phyloP scores from a whole-genome alignment of 2,888 invertebrate genomes.

The Aleiodes leptofemur region DNA sequence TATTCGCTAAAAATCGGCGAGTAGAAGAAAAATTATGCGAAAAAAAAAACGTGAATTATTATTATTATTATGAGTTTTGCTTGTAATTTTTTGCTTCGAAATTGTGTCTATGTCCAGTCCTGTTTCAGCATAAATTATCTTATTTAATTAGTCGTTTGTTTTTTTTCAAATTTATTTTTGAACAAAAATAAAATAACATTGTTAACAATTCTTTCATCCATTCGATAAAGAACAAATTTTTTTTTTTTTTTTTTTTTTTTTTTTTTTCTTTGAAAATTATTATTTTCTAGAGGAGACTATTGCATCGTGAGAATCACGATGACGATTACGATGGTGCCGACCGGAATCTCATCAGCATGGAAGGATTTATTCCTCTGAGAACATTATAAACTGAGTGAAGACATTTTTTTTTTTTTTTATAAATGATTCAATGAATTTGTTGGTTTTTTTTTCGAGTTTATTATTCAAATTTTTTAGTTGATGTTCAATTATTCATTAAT shows the following conservation, averaged over 20 bases:
- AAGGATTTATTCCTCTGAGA: constrained; percentile 73
- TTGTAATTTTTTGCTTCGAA: constrained; percentile 48
- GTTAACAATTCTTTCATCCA: not conserved
- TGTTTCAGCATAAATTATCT: constrained; percentile 46
- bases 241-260: constrained; percentile 26
- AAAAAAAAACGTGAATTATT: not conserved
- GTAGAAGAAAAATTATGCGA: constrained; percentile 8
- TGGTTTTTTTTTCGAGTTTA: not conserved
- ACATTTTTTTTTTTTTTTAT: constrained; percentile 4
- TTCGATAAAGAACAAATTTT: not conserved
- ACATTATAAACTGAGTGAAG: constrained; percentile 57
- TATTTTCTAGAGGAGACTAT: constrained; percentile 65
- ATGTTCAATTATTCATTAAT: no score
- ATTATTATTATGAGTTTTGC: constrained; percentile 46
- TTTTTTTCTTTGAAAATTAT: constrained; percentile 29
- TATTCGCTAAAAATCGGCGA: constrained; percentile 21
- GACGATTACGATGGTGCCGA: constrained; percentile 66
- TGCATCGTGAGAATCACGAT: constrained; percentile 58
- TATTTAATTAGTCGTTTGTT: constrained; percentile 38
- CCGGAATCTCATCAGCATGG: constrained; percentile 71
- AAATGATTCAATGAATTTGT: not conserved
- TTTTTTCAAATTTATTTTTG: not conserved
- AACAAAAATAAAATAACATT: not conserved
- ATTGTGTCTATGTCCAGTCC: constrained; percentile 59
- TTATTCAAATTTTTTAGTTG: no score